Evolutionary conservation across 2,888 invertebrate genomes (phyloP), one percentile per base, ranked within the genome.

Genomic region (Drosophila merina): DNA sequence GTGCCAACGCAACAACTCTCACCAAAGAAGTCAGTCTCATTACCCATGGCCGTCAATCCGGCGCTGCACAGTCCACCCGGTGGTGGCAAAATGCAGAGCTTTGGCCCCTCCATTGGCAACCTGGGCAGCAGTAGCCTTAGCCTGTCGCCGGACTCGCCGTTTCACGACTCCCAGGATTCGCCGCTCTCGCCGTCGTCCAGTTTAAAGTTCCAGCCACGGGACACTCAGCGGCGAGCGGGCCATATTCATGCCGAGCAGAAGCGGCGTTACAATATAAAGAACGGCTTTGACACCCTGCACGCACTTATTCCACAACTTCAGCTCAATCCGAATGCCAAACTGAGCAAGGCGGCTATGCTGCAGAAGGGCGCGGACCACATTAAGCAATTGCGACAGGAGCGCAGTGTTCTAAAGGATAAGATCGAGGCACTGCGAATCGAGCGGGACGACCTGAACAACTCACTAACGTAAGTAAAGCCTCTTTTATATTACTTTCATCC

Each of bases 311-410:
- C 99, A 28, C 96, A 97, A 79, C 93, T 98, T 63, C 96, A 95
- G 91, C 95, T 96, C 88, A 98, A 97, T 92, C 96, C 98, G 25
- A 96, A 96, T 90, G 95, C 97, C 5, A 98, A 98, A 95, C 93
- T 97, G 79, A 97, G 97, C 92, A 99, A 99, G 93, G 98, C 98
- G 44, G 97, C 98, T 14, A 97, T 98, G 97, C 93, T 99, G 57
- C 98, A 98, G 91, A 98, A 98, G 91, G 98, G 98, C 64, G 98
- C 98, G 5, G 98, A 99, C 84, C 98, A 98, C 90, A 98, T 98
- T 74, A 95, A 96, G 87, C 96, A 97, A 90, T 92, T 99, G 81
- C 96, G 97, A 84, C 93, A 94, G 28, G 98, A 99, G 91, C 93
- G 98, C 69, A 95, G 95, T 88, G 95, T 96, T 88, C 94, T 98